phyloP scores from a whole-genome alignment of 1,140 invertebrate genomes.

The Triops cancriformis region DNA sequence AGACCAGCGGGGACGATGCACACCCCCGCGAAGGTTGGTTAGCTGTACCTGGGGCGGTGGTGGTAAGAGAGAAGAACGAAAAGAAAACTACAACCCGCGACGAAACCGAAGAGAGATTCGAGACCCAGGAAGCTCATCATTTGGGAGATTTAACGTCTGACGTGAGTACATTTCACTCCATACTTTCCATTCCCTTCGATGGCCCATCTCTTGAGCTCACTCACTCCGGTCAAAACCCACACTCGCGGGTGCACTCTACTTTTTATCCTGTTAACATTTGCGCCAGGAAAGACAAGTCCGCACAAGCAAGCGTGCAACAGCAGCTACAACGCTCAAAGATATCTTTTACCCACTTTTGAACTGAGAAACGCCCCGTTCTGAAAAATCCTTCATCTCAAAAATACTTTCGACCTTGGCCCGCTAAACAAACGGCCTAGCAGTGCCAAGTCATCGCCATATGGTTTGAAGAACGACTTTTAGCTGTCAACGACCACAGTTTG shows the following conservation, averaged over 20 bases:
- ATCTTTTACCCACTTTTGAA: not conserved
- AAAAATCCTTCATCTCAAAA: not conserved
- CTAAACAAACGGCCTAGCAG: not conserved
- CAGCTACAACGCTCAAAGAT: not conserved
- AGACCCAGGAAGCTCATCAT: conserved; percentile 72
- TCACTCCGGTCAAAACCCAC: not conserved
- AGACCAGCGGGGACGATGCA: conserved; percentile 45
- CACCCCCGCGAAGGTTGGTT: conserved; percentile 49
- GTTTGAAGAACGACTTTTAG: not conserved
- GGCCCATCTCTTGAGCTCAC: not conserved
- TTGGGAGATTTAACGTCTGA: conserved; percentile 72
- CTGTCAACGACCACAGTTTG: not conserved
- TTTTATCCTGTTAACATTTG: not conserved
- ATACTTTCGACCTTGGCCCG: not conserved
- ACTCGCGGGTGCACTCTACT: not conserved
- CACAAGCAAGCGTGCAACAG: not conserved
- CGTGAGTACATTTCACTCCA: conserved; percentile 45
- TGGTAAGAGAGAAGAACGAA: conserved; percentile 71
- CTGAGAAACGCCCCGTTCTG: not conserved
- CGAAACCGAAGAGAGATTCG: conserved; percentile 66
- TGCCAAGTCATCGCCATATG: conserved; percentile 9
- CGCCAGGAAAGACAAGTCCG: not conserved
- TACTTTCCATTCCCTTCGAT: not conserved
- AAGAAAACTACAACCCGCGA: conserved; percentile 67
- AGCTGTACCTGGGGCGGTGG: conserved; percentile 51